These are phyloP conservation scores for Jacana jacana DNA, from an alignment of 2,113 vertebrate species.

Conservation along the genomic window DNA sequence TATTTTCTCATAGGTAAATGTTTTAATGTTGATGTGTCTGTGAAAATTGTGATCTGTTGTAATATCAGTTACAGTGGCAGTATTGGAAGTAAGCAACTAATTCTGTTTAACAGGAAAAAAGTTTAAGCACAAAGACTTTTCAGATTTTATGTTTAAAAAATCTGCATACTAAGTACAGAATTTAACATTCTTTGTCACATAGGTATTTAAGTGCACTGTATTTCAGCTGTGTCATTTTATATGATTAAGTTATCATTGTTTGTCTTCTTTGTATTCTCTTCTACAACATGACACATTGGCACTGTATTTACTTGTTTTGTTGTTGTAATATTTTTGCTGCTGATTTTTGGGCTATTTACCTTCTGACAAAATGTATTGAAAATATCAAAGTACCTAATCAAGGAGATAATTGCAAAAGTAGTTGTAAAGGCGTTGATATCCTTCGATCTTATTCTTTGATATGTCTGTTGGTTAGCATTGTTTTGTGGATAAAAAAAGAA, in stretches of 20 bases:
- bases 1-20: constrained; percentile 82
- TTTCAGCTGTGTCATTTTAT: constrained; percentile 79
- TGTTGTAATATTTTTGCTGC: constrained; percentile 77
- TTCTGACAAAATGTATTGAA: constrained; percentile 59
- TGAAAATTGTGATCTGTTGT: constrained; percentile 82
- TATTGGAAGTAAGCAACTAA: constrained; percentile 81
- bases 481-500: constrained; percentile 78
- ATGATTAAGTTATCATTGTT: constrained; percentile 81
- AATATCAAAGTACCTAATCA: constrained; percentile 61
- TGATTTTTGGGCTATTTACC: constrained; percentile 73
- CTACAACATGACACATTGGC: constrained; percentile 66
- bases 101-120: constrained; percentile 73
- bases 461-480: constrained; percentile 76
- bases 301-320: constrained; percentile 74
- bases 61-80: constrained; percentile 82
- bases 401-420: constrained; percentile 61
- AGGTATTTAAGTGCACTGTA: constrained; percentile 81
- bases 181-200: constrained; percentile 77
- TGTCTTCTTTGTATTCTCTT: constrained; percentile 72
- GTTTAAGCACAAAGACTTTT: constrained; percentile 80
- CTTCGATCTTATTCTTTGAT: constrained; percentile 70
- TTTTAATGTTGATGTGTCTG: constrained; percentile 80
- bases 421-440: constrained; percentile 72
- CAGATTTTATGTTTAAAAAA: constrained; percentile 74
- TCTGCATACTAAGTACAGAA: constrained; percentile 71